Conservation (phyloP, 2,888 invertebrate genomes). For the Latrodectus hesperus region DNA sequence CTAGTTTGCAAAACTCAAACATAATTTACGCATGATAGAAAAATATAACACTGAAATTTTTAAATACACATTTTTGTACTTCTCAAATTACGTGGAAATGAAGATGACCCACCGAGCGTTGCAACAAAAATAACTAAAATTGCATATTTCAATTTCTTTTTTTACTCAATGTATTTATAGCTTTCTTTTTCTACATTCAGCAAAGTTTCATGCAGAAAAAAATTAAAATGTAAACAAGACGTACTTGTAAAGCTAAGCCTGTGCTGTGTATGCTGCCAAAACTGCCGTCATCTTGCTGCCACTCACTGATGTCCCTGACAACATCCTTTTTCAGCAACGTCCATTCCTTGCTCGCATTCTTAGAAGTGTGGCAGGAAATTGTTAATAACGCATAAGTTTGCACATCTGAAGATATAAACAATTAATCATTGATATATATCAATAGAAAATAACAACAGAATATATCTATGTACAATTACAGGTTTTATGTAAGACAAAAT, state of each 20-base stretch:
- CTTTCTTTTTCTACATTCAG: too few relatives aligned
- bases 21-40: too few relatives aligned
- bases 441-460: neutral
- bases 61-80: too few relatives aligned
- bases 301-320: slow-evolving; percentile 52
- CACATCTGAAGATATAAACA: slow-evolving; percentile 38
- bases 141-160: too few relatives aligned
- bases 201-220: too few relatives aligned
- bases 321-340: slow-evolving; percentile 38
- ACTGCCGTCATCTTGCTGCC: slow-evolving; percentile 55
- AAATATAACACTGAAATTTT: too few relatives aligned
- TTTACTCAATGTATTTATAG: too few relatives aligned
- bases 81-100: too few relatives aligned
- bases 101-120: too few relatives aligned
- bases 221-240: neutral
- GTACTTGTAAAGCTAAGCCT: slow-evolving; percentile 49
- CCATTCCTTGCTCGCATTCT: slow-evolving; percentile 35
- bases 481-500: neutral
- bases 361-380: slow-evolving; percentile 38
- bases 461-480: neutral
- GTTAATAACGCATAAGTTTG: slow-evolving; percentile 47
- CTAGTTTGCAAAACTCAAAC: too few relatives aligned
- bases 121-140: too few relatives aligned
- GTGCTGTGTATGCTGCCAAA: slow-evolving; percentile 64
- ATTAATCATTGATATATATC: too few relatives aligned